Conservation (phyloP, 1,140 invertebrate genomes). For the Solen grandis region DNA sequence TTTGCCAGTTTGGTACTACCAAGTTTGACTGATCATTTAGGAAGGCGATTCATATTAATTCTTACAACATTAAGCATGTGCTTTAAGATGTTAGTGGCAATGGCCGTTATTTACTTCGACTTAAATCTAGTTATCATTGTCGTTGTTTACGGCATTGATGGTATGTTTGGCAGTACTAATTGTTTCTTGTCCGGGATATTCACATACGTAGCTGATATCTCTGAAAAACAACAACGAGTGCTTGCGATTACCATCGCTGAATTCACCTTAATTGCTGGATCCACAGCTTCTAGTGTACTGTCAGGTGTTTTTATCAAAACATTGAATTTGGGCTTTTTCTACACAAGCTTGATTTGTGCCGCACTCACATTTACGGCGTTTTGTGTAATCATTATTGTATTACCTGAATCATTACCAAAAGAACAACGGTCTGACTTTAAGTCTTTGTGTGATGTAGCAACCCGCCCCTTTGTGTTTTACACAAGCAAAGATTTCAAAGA, state of each 20-base stretch:
- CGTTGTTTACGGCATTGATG: conserved; percentile 11
- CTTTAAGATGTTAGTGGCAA: conserved; percentile 10
- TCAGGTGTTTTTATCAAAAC: conserved; percentile 35
- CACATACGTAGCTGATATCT: conserved; percentile 29
- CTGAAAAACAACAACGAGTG: conserved; percentile 16
- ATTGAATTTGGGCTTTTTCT: conserved; percentile 25
- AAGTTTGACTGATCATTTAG: conserved; percentile 28
- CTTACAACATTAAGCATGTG: background rate
- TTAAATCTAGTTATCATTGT: background rate
- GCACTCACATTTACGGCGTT: background rate
- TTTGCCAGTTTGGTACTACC: conserved; percentile 5
- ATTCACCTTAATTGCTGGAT: background rate
- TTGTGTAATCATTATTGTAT: too few relatives aligned
- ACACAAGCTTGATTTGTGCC: conserved; percentile 25
- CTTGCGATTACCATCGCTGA: conserved; percentile 13
- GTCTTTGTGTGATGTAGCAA: background rate
- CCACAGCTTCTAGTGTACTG: background rate
- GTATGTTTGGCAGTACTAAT: conserved; percentile 2
- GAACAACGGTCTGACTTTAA: background rate
- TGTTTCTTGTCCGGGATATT: conserved; percentile 22
- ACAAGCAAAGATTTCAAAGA: conserved; percentile 27
- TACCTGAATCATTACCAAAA: conserved; percentile 30
- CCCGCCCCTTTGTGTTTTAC: conserved; percentile 10
- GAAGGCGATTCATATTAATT: conserved; percentile 28
- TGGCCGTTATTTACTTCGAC: conserved; percentile 8